Evolutionary conservation across 2,113 vertebrate genomes (phyloP).

Genomic region (Platycercus adscitus): DNA sequence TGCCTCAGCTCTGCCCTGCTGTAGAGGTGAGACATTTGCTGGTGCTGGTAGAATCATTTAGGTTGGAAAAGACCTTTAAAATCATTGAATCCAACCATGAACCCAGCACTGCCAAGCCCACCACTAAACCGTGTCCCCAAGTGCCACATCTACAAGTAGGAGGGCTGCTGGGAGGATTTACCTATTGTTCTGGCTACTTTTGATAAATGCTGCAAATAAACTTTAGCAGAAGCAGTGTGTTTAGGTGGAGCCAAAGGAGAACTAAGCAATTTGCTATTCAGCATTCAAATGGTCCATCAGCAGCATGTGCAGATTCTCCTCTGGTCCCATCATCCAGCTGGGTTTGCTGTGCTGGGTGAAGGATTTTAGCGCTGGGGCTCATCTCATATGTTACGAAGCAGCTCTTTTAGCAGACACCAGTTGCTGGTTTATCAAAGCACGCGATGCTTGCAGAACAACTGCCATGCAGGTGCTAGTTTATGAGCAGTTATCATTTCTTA

Average conservation of each 20-base stretch:
- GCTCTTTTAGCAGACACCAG: background rate
- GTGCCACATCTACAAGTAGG: background rate
- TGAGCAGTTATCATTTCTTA: background rate
- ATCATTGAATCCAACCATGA: background rate
- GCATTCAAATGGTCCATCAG: background rate
- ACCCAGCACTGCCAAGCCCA: background rate
- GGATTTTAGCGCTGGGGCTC: background rate
- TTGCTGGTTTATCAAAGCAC: background rate
- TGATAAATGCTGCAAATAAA: background rate
- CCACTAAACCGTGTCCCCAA: background rate
- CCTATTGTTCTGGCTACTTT: background rate
- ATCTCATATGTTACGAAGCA: background rate
- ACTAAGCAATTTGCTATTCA: background rate
- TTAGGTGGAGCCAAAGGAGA: background rate
- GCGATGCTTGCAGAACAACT: background rate
- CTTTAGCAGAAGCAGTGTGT: background rate
- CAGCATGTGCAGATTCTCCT: background rate
- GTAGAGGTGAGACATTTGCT: background rate
- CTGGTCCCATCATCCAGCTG: background rate
- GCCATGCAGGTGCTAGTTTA: rapidly evolving
- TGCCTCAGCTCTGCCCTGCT: background rate
- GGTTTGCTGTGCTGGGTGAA: background rate
- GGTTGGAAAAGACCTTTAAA: background rate
- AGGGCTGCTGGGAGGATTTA: background rate
- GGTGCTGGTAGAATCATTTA: background rate